These are phyloP conservation scores for Lithodes maja DNA, from an alignment of 2,888 invertebrate species.

Conservation along the genomic window DNA sequence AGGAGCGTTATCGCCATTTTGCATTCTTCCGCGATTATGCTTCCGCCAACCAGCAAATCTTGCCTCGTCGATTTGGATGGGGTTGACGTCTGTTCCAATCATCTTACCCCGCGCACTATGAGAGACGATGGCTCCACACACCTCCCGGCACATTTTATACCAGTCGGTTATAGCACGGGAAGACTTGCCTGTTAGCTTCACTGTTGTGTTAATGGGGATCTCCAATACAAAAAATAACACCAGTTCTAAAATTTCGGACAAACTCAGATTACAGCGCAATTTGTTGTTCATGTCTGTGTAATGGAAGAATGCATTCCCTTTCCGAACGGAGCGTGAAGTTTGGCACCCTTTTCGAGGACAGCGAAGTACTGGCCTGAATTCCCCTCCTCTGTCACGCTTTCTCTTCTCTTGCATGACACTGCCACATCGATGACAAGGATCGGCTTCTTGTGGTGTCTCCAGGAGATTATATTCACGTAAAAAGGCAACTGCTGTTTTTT, in stretches of 20 bases:
- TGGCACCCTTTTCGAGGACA: conserved; percentile 14
- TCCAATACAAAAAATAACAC: conserved; percentile 31
- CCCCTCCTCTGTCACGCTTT: conserved; percentile 27
- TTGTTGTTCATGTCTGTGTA: conserved; percentile 37
- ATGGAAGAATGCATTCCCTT: conserved; percentile 22
- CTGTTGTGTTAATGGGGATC: conserved; percentile 27
- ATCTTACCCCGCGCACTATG: conserved; percentile 17
- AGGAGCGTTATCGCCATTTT: no score
- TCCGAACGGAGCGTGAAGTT: conserved; percentile 36
- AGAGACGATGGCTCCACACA: conserved; percentile 40
- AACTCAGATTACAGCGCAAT: conserved; percentile 30
- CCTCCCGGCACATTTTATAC: conserved; percentile 37
- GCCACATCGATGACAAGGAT: no score
- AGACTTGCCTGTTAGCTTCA: conserved; percentile 24
- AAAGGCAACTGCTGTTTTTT: no score
- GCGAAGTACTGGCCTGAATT: conserved; percentile 18
- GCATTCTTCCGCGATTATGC: no score
- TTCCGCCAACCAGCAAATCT: not conserved
- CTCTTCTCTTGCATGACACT: no score
- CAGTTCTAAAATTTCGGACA: conserved; percentile 31
- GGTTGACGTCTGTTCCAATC: conserved; percentile 33
- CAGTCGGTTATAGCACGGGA: conserved; percentile 31
- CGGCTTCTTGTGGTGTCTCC: not conserved
- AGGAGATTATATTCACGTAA: no score
- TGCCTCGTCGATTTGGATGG: conserved; percentile 37